phyloP scores from a whole-genome alignment of 1,140 invertebrate species.

The Archivesica marissinica region DNA sequence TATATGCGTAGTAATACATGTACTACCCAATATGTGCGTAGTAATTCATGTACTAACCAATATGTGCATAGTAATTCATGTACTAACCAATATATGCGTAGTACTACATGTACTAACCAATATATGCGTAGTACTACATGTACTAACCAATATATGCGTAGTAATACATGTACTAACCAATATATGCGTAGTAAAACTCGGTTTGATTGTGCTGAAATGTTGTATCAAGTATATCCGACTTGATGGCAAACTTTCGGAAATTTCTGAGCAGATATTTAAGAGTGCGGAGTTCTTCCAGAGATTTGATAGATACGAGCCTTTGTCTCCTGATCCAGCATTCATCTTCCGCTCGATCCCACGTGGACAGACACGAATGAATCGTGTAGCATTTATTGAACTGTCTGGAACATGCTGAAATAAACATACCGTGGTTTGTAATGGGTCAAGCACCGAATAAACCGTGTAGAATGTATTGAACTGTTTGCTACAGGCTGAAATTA shows the following conservation, averaged over 20 bases:
- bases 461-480: no score
- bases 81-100: no score
- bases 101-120: no score
- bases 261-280: not conserved
- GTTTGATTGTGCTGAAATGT: not conserved
- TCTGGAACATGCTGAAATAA: constrained; percentile 17
- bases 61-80: no score
- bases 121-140: no score
- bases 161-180: not conserved
- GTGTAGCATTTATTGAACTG: constrained; percentile 2
- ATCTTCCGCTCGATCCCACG: not conserved
- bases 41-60: no score
- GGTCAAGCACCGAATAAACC: no score
- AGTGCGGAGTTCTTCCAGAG: not conserved
- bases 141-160: no score
- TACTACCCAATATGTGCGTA: no score
- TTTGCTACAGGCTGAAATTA: no score
- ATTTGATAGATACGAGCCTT: not conserved
- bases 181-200: not conserved
- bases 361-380: not conserved
- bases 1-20: no score
- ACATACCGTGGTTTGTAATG: no score
- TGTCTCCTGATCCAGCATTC: not conserved
- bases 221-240: not conserved
- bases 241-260: not conserved